Evolutionary conservation across 2,113 vertebrate species (phyloP).

Genomic region (Anser brachyrhynchus): DNA sequence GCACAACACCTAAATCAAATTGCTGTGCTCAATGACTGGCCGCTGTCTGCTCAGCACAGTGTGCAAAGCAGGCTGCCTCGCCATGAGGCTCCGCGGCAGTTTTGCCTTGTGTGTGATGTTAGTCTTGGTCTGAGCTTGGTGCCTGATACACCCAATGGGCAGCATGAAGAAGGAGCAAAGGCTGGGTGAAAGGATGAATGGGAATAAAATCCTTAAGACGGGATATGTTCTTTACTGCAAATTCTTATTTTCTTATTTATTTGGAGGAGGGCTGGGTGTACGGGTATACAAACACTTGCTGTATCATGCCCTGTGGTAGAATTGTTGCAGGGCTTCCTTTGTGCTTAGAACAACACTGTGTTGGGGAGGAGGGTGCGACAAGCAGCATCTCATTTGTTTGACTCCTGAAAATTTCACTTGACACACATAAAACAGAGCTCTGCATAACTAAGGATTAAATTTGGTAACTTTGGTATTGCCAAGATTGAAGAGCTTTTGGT

Average conservation of each 20-base stretch:
- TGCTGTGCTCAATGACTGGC: neutral
- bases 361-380: rapidly evolving
- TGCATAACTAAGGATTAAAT: neutral
- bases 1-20: rapidly evolving
- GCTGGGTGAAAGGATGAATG: neutral
- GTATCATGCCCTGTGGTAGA: rapidly evolving
- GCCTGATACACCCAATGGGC: rapidly evolving
- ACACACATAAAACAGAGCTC: neutral
- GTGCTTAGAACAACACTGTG: neutral
- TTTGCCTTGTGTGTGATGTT: neutral
- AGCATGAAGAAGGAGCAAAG: neutral
- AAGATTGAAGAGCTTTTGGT: neutral
- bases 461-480: neutral
- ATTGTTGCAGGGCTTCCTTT: neutral
- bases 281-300: neutral
- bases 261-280: neutral
- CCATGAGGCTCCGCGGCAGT: rapidly evolving
- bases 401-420: neutral
- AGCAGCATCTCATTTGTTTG: neutral
- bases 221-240: neutral
- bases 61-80: rapidly evolving
- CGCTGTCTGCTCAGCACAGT: neutral
- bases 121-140: neutral
- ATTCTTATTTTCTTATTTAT: neutral
- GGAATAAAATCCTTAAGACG: neutral